Evolutionary conservation across 2,113 vertebrate genomes (phyloP).

Genomic region (Zosterops japonicus): DNA sequence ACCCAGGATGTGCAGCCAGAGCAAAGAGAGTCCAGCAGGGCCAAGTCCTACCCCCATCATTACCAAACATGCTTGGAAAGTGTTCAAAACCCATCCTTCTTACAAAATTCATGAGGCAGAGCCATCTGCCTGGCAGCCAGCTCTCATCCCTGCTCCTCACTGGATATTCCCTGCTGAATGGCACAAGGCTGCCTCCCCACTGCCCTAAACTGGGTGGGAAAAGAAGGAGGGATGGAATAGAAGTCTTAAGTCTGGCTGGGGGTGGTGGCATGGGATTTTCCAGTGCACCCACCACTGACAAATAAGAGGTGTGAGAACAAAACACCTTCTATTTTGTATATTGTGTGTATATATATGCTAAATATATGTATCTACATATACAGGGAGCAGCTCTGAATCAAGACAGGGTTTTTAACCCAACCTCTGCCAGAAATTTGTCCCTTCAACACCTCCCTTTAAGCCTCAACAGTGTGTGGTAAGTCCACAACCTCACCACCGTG

Average conservation of each 20-base stretch:
- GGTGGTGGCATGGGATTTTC: background rate
- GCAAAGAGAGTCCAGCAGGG: background rate
- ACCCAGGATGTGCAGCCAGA: background rate
- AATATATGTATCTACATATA: no score
- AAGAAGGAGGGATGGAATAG: background rate
- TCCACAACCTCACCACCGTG: background rate
- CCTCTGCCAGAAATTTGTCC: background rate
- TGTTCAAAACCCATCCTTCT: background rate
- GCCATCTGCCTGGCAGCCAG: slow-evolving; percentile 14
- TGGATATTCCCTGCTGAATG: background rate
- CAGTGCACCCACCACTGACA: background rate
- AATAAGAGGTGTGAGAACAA: background rate
- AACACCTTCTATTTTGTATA: background rate
- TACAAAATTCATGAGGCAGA: slow-evolving; percentile 7
- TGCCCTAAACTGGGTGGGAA: background rate
- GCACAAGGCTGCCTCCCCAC: background rate
- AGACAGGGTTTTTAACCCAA: background rate
- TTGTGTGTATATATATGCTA: background rate
- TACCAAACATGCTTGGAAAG: background rate
- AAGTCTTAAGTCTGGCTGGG: background rate
- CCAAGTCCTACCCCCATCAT: background rate
- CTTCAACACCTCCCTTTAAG: background rate
- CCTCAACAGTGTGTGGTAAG: background rate
- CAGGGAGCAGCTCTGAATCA: background rate
- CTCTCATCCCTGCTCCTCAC: background rate